Conservation (phyloP, 1,140 invertebrate species). For the Achatina immaculata region DNA sequence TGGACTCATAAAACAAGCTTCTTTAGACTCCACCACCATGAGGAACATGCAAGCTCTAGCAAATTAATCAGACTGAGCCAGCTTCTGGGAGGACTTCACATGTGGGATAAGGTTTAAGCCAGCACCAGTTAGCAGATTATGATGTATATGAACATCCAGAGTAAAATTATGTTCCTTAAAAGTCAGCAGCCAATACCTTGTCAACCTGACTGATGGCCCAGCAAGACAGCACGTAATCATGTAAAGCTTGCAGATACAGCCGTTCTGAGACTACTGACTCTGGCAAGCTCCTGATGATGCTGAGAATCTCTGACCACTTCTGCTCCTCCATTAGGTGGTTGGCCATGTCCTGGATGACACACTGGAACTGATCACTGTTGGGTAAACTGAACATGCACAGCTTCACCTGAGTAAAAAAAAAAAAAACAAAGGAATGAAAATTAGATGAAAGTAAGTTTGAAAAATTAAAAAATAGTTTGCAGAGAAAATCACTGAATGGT, state of each 20-base stretch:
- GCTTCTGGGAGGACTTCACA: too few relatives aligned
- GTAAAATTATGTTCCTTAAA: too few relatives aligned
- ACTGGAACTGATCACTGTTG: conserved; percentile 53
- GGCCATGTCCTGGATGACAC: conserved; percentile 54
- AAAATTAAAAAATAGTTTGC: background rate
- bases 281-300: conserved; percentile 59
- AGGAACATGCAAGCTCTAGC: too few relatives aligned
- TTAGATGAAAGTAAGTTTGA: background rate
- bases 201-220: conserved; percentile 39
- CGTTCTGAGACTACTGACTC: conserved; percentile 46
- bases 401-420: conserved; percentile 45
- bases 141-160: too few relatives aligned
- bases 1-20: too few relatives aligned
- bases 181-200: too few relatives aligned
- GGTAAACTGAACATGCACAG: conserved; percentile 63
- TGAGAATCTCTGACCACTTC: conserved; percentile 58
- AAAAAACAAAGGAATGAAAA: background rate
- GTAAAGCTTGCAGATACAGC: conserved; percentile 49
- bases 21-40: too few relatives aligned
- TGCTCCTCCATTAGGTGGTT: conserved; percentile 50
- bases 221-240: conserved; percentile 62
- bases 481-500: too few relatives aligned
- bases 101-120: too few relatives aligned
- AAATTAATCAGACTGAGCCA: too few relatives aligned
- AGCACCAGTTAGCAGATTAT: too few relatives aligned